Evolutionary conservation across 2,888 invertebrate genomes (phyloP).

Genomic region (Imbricaverruca yamaguchii): DNA sequence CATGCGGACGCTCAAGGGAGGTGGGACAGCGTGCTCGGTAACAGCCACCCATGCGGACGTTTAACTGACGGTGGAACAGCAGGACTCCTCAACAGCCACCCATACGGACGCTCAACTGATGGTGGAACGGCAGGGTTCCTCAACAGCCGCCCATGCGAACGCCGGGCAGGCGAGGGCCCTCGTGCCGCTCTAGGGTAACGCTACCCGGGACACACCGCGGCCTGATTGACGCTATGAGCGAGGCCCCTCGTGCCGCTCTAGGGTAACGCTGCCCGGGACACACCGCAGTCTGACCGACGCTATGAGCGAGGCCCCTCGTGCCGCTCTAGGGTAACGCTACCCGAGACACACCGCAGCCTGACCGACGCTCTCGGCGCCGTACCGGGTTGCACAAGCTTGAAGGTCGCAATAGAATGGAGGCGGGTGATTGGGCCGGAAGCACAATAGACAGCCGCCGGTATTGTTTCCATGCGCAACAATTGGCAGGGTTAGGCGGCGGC

Average conservation of each 20-base stretch:
- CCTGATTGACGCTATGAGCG: background rate
- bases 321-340: background rate
- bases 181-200: background rate
- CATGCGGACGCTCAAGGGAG: too few species aligned
- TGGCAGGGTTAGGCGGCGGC: background rate
- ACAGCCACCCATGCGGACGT: too few species aligned
- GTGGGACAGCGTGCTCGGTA: too few species aligned
- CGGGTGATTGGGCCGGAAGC: background rate
- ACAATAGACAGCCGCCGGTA: background rate
- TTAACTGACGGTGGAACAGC: too few species aligned
- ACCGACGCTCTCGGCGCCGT: background rate
- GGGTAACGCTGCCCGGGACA: background rate
- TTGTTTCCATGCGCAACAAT: background rate
- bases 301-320: background rate
- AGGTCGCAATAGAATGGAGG: background rate
- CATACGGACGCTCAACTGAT: too few species aligned
- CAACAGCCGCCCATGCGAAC: too few species aligned
- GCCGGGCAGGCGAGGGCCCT: background rate
- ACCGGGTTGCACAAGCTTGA: background rate
- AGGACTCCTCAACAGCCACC: too few species aligned
- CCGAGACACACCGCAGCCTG: background rate
- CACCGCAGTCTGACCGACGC: background rate
- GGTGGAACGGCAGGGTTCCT: too few species aligned
- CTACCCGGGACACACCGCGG: background rate
- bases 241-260: background rate